phyloP scores from a whole-genome alignment of 1,140 invertebrate genomes.

The Habropoda laboriosa region DNA sequence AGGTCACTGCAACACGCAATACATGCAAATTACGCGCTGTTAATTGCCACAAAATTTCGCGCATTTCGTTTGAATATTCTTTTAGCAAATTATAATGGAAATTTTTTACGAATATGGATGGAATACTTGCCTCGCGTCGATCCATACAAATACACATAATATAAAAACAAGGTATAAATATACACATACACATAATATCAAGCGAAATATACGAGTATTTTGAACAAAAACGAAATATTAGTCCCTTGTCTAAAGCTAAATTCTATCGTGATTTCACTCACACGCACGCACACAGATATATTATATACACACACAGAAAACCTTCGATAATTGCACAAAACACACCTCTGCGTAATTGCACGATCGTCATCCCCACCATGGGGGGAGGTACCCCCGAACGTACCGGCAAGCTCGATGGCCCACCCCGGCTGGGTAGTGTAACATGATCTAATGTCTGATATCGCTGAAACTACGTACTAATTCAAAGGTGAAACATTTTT shows the following conservation, averaged over 20 bases:
- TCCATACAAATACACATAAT: background rate
- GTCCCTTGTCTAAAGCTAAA: background rate
- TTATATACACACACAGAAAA: conserved; percentile 6
- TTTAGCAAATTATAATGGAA: too few species aligned
- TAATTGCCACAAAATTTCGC: background rate
- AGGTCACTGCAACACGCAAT: conserved; percentile 48
- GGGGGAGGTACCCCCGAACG: too few species aligned
- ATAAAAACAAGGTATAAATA: conserved; percentile 16
- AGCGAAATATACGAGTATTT: background rate
- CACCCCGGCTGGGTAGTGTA: too few species aligned
- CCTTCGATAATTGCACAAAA: too few species aligned
- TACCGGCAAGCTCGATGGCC: too few species aligned
- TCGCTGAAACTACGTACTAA: too few species aligned
- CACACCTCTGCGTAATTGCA: too few species aligned
- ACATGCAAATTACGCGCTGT: conserved; percentile 55
- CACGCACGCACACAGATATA: background rate
- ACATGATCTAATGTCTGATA: too few species aligned
- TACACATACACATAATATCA: conserved; percentile 4
- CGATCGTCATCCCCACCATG: too few species aligned
- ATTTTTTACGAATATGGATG: too few species aligned
- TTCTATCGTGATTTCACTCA: background rate
- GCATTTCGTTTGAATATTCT: background rate
- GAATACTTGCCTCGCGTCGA: background rate
- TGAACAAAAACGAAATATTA: background rate
- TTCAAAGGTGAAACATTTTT: too few species aligned